A percentile compares a stretch with the other conserved stretches of the same genome.
Evolutionary conservation across 1,140 invertebrate genomes (phyloP).

Genomic region (Oncopodura yosiiana): DNA sequence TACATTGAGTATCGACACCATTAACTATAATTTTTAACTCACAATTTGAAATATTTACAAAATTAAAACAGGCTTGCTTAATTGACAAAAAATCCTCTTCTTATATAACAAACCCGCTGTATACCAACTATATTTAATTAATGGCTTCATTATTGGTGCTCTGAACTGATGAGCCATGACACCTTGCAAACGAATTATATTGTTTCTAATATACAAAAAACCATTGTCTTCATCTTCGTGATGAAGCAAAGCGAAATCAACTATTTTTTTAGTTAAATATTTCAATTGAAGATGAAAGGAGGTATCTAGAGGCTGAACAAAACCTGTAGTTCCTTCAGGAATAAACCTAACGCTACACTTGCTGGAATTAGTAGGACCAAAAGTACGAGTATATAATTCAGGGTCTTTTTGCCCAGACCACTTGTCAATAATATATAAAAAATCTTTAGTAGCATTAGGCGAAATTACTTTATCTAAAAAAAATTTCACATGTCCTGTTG

Average conservation of each 20-base stretch:
- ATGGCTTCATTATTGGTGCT: conserved; percentile 8
- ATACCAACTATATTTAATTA: conserved; percentile 15
- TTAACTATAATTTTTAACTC: conserved; percentile 1
- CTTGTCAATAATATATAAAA: conserved; percentile 15
- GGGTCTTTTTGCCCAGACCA: conserved; percentile 21
- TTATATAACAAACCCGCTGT: conserved; percentile 1
- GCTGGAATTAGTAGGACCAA: conserved; percentile 5
- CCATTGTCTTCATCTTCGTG: conserved; percentile 5
- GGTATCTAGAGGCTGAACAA: conserved; percentile 22
- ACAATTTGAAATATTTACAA: neutral
- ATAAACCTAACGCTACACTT: neutral
- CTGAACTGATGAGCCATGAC: conserved; percentile 1
- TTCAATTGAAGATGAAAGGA: conserved; percentile 15
- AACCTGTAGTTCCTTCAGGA: conserved; percentile 19
- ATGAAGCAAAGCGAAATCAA: neutral
- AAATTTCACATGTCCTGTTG: conserved; percentile 6
- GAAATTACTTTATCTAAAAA: conserved; percentile 5
- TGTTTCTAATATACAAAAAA: neutral
- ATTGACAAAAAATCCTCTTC: neutral
- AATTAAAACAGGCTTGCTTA: conserved; percentile 12
- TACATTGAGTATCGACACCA: too few relatives aligned
- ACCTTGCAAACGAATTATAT: conserved; percentile 6
- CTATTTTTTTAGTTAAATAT: conserved; percentile 13
- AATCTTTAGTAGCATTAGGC: conserved; percentile 6
- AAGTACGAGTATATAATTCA: neutral